Base-by-base conservation (phyloP, 2,113 vertebrate genomes). In the Rhinopomastus cyanomelas region DNA sequence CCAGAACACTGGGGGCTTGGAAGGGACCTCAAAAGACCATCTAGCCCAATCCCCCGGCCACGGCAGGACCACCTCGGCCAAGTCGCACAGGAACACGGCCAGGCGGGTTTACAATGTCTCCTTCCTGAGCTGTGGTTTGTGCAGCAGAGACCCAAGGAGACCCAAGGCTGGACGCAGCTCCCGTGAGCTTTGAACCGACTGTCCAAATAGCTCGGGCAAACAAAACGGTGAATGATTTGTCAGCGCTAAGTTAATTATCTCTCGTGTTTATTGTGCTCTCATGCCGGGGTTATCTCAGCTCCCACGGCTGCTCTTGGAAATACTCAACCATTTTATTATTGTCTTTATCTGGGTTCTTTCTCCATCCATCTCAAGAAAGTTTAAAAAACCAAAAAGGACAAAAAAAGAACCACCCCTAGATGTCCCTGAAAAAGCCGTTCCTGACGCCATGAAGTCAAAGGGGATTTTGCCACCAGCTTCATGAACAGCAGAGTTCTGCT, bases 261-360 rank as follows among this genome's bases (percentile, higher is more conserved):
- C 66, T 81, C 68, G 49, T 57, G 68, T 91, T 93, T 92, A 93
- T 87, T 86, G 68, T 85, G 67, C 0, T 0, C 90, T 95, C 88
- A 92, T 95, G 86, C 87, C 55, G 61, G 77, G 85, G 62, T 94
- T 89, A 96, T 90, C 93, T 88, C 74, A 81, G 27, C 52, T 86
- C 90, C 77, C 66, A 69, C 91, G 55, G 27, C 6, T 55, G 18
- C 79, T 88, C 55, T 74, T 95, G 83, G 92, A 91, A 95, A 95
- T 94, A 94, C 93, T 93, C 95, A 95, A 96, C 77, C 74, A 69
- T 90, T 95, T 96, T 95, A 95, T 94, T 90, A 85, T 92, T 90
- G 88, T 62, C 79, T 85, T 90, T 94, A 90, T 92, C 75, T 94
- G 87, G 87, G 53, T 73, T 94, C 61, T 81, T 93, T 93, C 81